Base-by-base conservation (phyloP, 2,888 invertebrate species). In the Ditylenchus weischeri region DNA sequence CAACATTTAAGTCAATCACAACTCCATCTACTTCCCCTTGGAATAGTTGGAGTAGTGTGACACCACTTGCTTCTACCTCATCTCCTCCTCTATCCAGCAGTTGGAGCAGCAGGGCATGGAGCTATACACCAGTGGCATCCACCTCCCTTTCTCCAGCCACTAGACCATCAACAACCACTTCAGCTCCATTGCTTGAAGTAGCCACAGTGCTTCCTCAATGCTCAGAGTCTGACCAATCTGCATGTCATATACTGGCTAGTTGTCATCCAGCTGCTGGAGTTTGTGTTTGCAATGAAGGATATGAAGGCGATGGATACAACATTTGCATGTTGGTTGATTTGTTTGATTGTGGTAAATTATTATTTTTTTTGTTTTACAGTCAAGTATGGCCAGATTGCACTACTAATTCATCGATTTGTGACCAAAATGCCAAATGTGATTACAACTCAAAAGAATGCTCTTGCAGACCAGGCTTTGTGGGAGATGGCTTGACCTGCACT, bases 291-390 rank as follows among this genome's bases (percentile, higher is more conserved):
- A 69, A 71, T 10, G 66, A 71, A 35, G 79, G 78, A 47, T 79
- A 75, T 67, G 69, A 74, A 47, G 79, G 79, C 38, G 79, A 79
- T 65, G 79, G 79, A 23, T 72, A 70, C 64, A 71, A 68, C 15
- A 57, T 57, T 13, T 79, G 79, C 75, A 71, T 51, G 75, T 75
- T 38, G 57, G 72, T n/a, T 29, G 36, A 49, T 50, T 57, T n/a
- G 3, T 69, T 64, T 43, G 68, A 70, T 29, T 38, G 62, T 66
- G 23, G 43, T 58, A 23, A 49, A 38, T 36, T 15, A 38, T n/a
- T n/a, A 36, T 6, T 18, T 47, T n/a, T n/a, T 19, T 15, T 49
- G n/a, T 36, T 54, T 71, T 73, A 65, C 59, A 73, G 73, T 36
- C 62, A 65, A 47, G 59, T 71, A 18, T 60, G 73, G 70, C 61